Evolutionary conservation across 2,797 vertebrate genomes (phyloP), one percentile per base, ranked within the genome.

Genomic region (Thalassophryne amazonica): DNA sequence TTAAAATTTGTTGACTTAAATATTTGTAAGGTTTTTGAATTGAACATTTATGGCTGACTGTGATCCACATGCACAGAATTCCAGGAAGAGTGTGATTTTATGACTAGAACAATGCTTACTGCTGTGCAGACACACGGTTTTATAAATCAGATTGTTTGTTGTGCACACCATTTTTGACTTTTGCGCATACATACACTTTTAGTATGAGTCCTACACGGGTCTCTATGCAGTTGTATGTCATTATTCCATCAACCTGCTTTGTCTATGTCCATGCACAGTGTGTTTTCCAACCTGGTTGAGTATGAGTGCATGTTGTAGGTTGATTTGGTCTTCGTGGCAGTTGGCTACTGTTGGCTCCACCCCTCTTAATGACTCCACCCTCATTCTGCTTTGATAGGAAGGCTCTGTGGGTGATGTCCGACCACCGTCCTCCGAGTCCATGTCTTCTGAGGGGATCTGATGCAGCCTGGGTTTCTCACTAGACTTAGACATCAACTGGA

Each of bases 381-480:
- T 76, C 24, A 6, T 60, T 58, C 60, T 68, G 54, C 68, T 65
- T 40, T 78, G 85, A 61, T 82, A 88, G 38, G 80, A 65, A 0
- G 59, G 67, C 54, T 88, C 90, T 4, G 77, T 64, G 14, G 85
- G 79, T 1, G 86, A 84, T 0, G 67, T 27, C 2, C 52, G 29
- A 0, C 68, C 85, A 1, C 85, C 81, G 2, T 93, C 90, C 35
- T 93, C 93, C 0, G 92, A 93, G 79, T 97, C 94, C 84, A 97
- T 94, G 45, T 97, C 95, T 83, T 98, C 95, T 0, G 94, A 98
- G 0, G 95, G 95, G 59, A 97, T 98, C 86, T 98, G 95, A 39
- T 87, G 87, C 48, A 98, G 88, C 9, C 93, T 88, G 13, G 93
- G 94, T 81, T 96, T 97, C 85, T 98, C 95, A 1, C 93, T 95